Evolutionary conservation across 1,140 invertebrate genomes (phyloP).

Genomic region (Hylaeus volcanicus): DNA sequence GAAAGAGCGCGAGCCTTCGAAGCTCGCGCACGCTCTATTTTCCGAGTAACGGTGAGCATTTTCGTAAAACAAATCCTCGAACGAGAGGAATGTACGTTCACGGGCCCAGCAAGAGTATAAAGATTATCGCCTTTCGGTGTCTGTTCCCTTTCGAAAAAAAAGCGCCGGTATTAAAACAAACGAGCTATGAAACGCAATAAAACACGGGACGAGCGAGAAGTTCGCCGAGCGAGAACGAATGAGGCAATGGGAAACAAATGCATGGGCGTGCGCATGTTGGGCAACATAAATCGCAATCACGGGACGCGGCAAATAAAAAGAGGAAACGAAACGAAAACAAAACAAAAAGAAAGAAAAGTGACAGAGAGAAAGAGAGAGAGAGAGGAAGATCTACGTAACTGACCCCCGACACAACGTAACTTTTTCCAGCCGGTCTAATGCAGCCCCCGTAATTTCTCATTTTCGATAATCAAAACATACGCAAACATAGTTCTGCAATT

Average conservation of each 20-base stretch:
- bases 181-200: conserved; percentile 37
- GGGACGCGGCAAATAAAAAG: conserved; percentile 9
- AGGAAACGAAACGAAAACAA: too few species aligned
- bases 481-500: conserved; percentile 12
- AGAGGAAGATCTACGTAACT: neutral
- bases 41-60: too few species aligned
- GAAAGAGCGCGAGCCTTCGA: too few species aligned
- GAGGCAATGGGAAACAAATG: conserved; percentile 36
- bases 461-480: neutral
- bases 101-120: neutral
- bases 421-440: neutral
- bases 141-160: neutral
- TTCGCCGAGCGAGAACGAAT: conserved; percentile 22
- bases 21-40: too few species aligned
- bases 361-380: neutral
- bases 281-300: conserved; percentile 42
- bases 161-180: conserved; percentile 19
- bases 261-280: conserved; percentile 12
- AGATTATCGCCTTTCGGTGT: neutral
- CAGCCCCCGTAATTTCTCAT: neutral
- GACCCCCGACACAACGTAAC: conserved; percentile 12
- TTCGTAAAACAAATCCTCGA: too few species aligned
- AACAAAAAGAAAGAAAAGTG: neutral
- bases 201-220: neutral
- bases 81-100: neutral